Evolutionary conservation across 2,113 vertebrate genomes (phyloP), one percentile per base, ranked within the genome.

Genomic region (Oryzias curvinotus): DNA sequence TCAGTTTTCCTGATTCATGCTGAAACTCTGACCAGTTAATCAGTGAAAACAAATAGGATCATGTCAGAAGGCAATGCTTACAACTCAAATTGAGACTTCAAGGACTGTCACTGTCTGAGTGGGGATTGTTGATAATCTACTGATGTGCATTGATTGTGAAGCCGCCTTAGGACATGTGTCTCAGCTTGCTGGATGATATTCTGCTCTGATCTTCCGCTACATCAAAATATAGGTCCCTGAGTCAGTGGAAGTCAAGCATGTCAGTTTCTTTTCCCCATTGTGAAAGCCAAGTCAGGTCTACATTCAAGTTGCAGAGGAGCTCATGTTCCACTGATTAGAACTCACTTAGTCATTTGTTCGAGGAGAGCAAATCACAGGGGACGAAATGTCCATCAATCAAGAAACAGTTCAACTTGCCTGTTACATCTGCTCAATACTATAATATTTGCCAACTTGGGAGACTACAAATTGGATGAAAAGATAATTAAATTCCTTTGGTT

Each of bases 401-500:
- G 61, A 67, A 65, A 72, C 4, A 12, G 21, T 50, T 42, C 44
- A 65, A 76, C 25, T 73, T 49, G 41, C 53, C 16, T 55, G 68
- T 62, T 67, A 72, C 75, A 55, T 70, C 73, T 54, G 57, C 44
- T 21, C 52, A 53, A 72, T 71, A 70, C 46, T 19, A 52, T 62
- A 30, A 67, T 67, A 36, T 73, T 70, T 71, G 28, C 59, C 54
- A 45, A 16, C 23, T 65, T 49, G 26, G 59, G 23, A 50, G 65
- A 48, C 56, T 66, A 44, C n/a, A 25, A 46, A 52, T 48, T 26
- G 60, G 44, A 64, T 62, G 62, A 57, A 72, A 82, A 64, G 59
- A 68, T 75, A 61, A 84, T 82, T 76, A 73, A 57, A 60, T 26
- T 46, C 48, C 62, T 44, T 86, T 68, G 60, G 77, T 69, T 71